These are phyloP conservation scores for Trichonephila clavipes DNA, from an alignment of 1,140 invertebrate genomes.

Conservation along the genomic window DNA sequence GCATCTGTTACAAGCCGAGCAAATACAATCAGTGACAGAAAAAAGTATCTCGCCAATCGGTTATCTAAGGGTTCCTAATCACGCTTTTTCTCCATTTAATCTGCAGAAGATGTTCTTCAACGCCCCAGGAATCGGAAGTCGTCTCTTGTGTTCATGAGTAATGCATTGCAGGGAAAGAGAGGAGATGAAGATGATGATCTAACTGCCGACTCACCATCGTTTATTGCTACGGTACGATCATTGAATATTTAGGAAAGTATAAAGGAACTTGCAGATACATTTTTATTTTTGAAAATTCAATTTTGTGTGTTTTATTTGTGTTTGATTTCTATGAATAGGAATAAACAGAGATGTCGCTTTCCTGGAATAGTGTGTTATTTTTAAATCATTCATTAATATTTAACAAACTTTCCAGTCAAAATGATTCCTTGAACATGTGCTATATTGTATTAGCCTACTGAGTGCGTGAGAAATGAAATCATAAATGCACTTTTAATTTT, in stretches of 20 bases:
- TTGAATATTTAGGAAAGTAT: background rate
- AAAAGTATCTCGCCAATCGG: conserved; percentile 15
- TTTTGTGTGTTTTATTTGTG: too few relatives aligned
- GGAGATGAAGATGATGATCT: background rate
- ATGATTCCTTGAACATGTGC: too few relatives aligned
- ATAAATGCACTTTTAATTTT: too few relatives aligned
- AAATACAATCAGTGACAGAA: background rate
- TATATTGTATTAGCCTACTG: too few relatives aligned
- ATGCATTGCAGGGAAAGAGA: background rate
- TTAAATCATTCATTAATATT: too few relatives aligned
- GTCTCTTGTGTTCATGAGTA: background rate
- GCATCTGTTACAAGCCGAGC: conserved; percentile 15
- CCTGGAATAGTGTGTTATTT: too few relatives aligned
- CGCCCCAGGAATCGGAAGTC: background rate
- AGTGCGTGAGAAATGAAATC: too few relatives aligned
- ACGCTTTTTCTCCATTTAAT: background rate
- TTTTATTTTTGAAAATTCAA: too few relatives aligned
- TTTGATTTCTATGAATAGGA: too few relatives aligned
- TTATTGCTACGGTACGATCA: background rate
- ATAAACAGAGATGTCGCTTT: too few relatives aligned
- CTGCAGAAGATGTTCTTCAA: background rate
- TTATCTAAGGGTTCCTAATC: background rate
- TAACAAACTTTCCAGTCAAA: too few relatives aligned
- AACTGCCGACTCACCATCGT: background rate
- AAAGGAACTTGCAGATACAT: too few relatives aligned